Base-by-base conservation (phyloP, 1,140 invertebrate genomes). In the Chironomus tepperi region DNA sequence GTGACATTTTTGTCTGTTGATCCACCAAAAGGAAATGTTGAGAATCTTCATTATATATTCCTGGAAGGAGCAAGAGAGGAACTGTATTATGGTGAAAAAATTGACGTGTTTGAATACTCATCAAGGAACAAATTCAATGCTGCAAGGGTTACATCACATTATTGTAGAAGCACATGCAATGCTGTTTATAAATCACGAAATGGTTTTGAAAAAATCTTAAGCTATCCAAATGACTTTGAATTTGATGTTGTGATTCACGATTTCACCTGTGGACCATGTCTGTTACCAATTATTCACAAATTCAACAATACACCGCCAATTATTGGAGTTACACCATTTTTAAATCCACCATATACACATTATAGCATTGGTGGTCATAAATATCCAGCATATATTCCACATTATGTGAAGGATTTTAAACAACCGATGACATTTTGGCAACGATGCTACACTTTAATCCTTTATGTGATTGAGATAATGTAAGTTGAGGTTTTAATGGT, bases 211-310 rank as follows among this genome's bases (percentile, higher is more conserved):
- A 47, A 10, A 73, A n/a, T 75, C 9, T 24, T 73, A 24, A 47
- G 73, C 19, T 75, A 75, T 75, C 74, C 74, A 24, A 42, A 47
- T 21, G 42, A 75, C 73, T 75, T 75, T 12, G 43, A 47, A 19
- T 42, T 43, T 73, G 74, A 75, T 47, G 2, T 73, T 7, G 43
- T 75, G 2, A 73, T 75, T 2, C 6, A 75, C 24, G 74, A 75
- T 75, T 57, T 43, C 42, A 47, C 70, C 2, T 21, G n/a, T 43
- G 74, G 74, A 3, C 67, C 74, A 34, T 75, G 74, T 57, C n/a
- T 73, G 1, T 15, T 75, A 3, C 16, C 70, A 24, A n/a, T 75
- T 2, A 10, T 47, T 10, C 42, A 73, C 7, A 75, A 73, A 75
- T 75, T 75, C 12, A 75, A 75, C 1, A 19, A 73, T 73, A n/a